These are phyloP conservation scores for Phainopepla nitens DNA, from an alignment of 2,113 vertebrate genomes.

Conservation along the genomic window DNA sequence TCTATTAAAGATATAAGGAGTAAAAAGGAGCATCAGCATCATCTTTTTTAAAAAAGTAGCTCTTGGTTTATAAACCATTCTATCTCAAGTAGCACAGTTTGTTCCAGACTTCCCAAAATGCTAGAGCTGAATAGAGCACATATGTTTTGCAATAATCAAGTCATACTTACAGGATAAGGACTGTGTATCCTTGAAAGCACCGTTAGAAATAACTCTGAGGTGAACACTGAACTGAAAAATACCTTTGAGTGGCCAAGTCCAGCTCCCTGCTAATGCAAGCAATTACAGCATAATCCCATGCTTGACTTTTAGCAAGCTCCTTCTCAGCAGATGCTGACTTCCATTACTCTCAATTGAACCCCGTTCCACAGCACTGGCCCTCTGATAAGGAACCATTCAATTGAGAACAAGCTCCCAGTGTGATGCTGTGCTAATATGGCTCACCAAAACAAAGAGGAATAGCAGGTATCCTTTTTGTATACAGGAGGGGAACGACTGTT, in stretches of 20 bases:
- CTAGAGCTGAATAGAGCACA: neutral
- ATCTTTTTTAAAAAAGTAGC: neutral
- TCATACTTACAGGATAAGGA: neutral
- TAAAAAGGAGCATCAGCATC: neutral
- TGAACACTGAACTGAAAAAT: neutral
- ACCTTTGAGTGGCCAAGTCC: neutral
- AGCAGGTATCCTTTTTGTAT: neutral
- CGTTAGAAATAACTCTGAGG: neutral
- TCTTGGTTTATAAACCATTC: neutral
- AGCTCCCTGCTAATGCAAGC: neutral
- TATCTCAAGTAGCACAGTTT: neutral
- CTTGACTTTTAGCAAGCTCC: neutral
- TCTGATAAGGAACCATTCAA: neutral
- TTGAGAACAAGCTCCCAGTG: neutral
- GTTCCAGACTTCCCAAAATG: neutral
- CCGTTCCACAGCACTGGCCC: neutral
- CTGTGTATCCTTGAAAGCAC: neutral
- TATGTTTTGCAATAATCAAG: neutral
- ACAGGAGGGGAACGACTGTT: rapidly evolving
- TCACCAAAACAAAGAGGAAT: neutral
- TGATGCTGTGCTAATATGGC: neutral
- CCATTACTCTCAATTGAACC: neutral
- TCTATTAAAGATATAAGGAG: neutral
- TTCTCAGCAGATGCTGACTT: neutral
- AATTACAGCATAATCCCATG: neutral